A percentile compares a stretch with the other conserved stretches of the same genome.
Evolutionary conservation across 2,888 invertebrate species (phyloP).

Genomic region (Metopia argyrocephala): DNA sequence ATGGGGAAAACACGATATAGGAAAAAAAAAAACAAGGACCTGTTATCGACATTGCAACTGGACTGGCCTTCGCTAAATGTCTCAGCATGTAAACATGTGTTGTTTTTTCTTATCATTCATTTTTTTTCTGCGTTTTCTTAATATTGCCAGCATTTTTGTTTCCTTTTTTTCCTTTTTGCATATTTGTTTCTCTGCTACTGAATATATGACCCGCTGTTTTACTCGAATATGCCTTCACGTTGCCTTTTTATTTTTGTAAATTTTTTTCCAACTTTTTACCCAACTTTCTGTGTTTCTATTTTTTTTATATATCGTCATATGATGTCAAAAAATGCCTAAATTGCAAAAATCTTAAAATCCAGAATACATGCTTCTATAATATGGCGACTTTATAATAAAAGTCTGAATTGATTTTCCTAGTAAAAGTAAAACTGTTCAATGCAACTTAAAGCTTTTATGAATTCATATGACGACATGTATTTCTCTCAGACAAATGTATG

Average conservation of each 20-base stretch:
- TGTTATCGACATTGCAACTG: slow-evolving; percentile 65
- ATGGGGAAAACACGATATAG: background rate
- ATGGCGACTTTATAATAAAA: too few relatives aligned
- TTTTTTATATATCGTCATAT: slow-evolving; percentile 1
- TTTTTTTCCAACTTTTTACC: slow-evolving; percentile 16
- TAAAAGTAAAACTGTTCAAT: too few relatives aligned
- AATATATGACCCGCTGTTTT: slow-evolving; percentile 46
- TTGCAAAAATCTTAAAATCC: too few relatives aligned
- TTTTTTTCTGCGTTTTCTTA: slow-evolving; percentile 11
- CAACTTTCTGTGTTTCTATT: background rate
- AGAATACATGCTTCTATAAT: too few relatives aligned
- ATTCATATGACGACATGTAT: too few relatives aligned
- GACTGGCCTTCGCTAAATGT: slow-evolving; percentile 61
- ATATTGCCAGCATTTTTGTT: background rate
- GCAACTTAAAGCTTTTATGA: too few relatives aligned
- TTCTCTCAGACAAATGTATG: too few relatives aligned
- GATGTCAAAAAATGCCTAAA: too few relatives aligned
- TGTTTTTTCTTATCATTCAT: slow-evolving; percentile 25
- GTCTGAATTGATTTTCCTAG: too few relatives aligned
- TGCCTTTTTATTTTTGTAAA: slow-evolving; percentile 24
- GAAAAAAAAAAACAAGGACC: slow-evolving; percentile 59
- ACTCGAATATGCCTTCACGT: slow-evolving; percentile 19
- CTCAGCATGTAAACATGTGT: slow-evolving; percentile 64
- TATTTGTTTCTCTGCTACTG: background rate
- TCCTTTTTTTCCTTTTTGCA: background rate